Percentiles rank a stretch among this genome's conserved stretches.
Conservation (phyloP, 2,113 vertebrate species). For the Protobothrops mucrosquamatus region DNA sequence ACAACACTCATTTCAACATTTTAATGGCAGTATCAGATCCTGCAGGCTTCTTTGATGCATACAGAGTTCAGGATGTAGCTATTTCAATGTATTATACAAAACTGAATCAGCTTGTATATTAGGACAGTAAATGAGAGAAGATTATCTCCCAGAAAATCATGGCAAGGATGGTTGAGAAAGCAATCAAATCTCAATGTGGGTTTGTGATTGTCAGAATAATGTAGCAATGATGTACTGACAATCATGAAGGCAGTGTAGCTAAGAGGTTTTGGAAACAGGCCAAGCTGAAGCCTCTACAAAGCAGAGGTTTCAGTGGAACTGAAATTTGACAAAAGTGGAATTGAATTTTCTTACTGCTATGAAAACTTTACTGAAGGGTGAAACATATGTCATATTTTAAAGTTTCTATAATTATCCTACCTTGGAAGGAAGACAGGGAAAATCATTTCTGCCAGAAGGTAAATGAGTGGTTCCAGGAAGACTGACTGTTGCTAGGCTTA, state of each 20-base stretch:
- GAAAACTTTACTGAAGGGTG: constrained; percentile 1
- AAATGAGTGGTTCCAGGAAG: constrained; percentile 12
- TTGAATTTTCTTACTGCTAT: constrained; percentile 9
- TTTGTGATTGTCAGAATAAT: no score
- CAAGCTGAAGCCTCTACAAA: not conserved
- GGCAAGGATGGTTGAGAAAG: not conserved
- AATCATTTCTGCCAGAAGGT: constrained; percentile 23
- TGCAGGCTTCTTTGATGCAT: not conserved
- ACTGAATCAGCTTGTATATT: not conserved
- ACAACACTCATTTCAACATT: not conserved
- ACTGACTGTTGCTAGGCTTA: not conserved
- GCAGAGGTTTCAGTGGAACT: not conserved
- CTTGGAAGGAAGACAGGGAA: constrained; percentile 23
- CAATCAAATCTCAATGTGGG: not conserved
- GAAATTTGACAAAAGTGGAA: constrained; percentile 14
- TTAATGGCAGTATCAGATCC: not conserved
- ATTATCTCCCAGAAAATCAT: not conserved
- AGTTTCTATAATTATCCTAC: constrained; percentile 10
- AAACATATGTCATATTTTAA: constrained; percentile 7
- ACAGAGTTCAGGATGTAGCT: not conserved
- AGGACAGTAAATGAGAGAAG: not conserved
- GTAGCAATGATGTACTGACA: not conserved
- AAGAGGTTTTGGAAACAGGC: not conserved
- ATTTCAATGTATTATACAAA: not conserved
- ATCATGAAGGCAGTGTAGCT: not conserved